Evolutionary conservation across 2,888 invertebrate genomes (phyloP), one percentile per base, ranked within the genome.

Genomic region (Azorinus chamasolen): DNA sequence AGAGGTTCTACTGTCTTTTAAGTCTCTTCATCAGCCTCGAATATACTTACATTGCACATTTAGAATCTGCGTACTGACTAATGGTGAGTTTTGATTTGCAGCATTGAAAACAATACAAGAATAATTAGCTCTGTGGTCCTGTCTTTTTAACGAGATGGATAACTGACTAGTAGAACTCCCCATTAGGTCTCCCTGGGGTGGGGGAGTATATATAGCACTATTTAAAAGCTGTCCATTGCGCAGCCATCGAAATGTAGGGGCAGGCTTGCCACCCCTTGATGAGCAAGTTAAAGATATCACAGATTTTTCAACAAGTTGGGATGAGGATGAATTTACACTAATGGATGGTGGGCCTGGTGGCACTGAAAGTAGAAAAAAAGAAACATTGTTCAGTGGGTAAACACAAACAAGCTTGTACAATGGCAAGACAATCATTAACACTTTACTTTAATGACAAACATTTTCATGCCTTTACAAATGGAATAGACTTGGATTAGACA

Each of bases 11-110:
- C n/a, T n/a, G n/a, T n/a, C n/a, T n/a, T n/a, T n/a, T n/a, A n/a
- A n/a, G n/a, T n/a, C n/a, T n/a, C n/a, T n/a, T n/a, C n/a, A n/a
- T n/a, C n/a, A n/a, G n/a, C n/a, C n/a, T n/a, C n/a, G n/a, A n/a
- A 12, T n/a, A 48, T 71, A 89, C 89, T 86, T 83, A 90, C 89
- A 90, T 76, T 79, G 86, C 66, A 90, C 89, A 61, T 72, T 62
- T 58, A 90, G 54, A 18, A 77, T 74, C 64, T 55, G 46, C 27
- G 80, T 75, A 16, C 68, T 57, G 32, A 76, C 62, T 24, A 79
- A 55, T 10, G 88, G 86, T 25, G 69, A 77, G 54, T 87, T 77
- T 54, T 80, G 71, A 75, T 87, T 89, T 6, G 88, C 83, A 55
- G 62, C 66, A 68, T 90, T 90, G 79, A 75, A 85, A 16, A 89